phyloP scores from a whole-genome alignment of 1,140 invertebrate species.

The Leptinotarsa defecta region DNA sequence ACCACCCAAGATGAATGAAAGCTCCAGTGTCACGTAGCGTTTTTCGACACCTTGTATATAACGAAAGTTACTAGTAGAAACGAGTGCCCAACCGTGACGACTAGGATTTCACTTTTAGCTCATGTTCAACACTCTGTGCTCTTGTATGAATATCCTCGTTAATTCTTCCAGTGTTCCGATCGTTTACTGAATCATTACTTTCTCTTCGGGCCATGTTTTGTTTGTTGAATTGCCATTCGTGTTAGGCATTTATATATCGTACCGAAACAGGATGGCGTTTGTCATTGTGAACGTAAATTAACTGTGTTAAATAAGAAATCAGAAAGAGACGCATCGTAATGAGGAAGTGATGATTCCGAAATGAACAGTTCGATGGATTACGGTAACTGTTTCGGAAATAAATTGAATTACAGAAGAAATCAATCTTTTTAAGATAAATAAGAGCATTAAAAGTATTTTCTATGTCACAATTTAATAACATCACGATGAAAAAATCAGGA shows the following conservation, averaged over 20 bases:
- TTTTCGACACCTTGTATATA: conserved; percentile 2
- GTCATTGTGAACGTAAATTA: background rate
- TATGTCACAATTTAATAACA: too few species aligned
- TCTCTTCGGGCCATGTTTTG: background rate
- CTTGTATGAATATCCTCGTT: background rate
- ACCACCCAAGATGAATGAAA: too few species aligned
- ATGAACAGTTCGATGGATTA: background rate
- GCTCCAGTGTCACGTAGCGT: background rate
- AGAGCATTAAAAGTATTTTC: too few species aligned
- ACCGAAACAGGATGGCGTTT: background rate
- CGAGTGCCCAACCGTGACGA: background rate
- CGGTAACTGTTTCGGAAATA: too few species aligned
- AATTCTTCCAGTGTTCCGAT: background rate
- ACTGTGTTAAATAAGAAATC: background rate
- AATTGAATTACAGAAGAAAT: too few species aligned
- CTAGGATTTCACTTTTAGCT: background rate
- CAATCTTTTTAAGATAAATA: too few species aligned
- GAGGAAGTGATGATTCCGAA: background rate
- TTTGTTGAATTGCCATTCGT: background rate
- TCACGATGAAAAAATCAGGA: too few species aligned
- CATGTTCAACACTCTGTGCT: background rate
- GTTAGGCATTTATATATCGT: background rate
- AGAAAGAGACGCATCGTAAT: background rate
- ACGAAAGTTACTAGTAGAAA: background rate
- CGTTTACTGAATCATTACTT: background rate